Percentiles rank a stretch among this genome's conserved stretches.
Conservation (phyloP, 2,888 invertebrate genomes). For the Anthophora plumipes region DNA sequence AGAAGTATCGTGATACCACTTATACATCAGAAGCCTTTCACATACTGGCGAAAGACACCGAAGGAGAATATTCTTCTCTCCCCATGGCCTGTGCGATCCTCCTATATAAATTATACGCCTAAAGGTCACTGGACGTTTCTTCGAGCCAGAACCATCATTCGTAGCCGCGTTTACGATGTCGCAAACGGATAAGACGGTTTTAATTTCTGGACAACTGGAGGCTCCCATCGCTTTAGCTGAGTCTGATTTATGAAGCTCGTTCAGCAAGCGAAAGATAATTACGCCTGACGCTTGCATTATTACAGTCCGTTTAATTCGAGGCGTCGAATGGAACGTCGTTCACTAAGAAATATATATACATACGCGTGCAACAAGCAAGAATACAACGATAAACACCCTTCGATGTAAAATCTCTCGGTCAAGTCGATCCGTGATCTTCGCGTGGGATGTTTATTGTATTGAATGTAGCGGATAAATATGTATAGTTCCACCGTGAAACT, state of each 20-base stretch:
- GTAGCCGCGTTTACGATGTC: slow-evolving; percentile 44
- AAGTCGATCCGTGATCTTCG: neutral
- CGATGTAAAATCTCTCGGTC: neutral
- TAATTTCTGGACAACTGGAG: slow-evolving; percentile 46
- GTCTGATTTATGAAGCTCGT: slow-evolving; percentile 44
- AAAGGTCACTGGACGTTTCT: slow-evolving; percentile 79
- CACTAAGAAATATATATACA: neutral
- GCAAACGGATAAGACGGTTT: slow-evolving; percentile 55
- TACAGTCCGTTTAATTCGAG: slow-evolving; percentile 20
- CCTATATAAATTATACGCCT: slow-evolving; percentile 78
- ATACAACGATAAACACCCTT: neutral
- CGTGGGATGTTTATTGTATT: neutral
- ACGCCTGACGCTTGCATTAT: slow-evolving; percentile 11
- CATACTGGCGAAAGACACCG: slow-evolving; percentile 64
- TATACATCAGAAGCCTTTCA: slow-evolving; percentile 72
- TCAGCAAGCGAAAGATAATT: slow-evolving; percentile 29
- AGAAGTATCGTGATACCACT: slow-evolving; percentile 50
- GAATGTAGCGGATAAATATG: neutral
- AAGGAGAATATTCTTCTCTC: slow-evolving; percentile 68
- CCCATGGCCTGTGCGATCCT: slow-evolving; percentile 61
- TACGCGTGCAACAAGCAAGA: neutral
- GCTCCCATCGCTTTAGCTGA: slow-evolving; percentile 1
- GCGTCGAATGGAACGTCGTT: slow-evolving; percentile 23
- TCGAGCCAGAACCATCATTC: slow-evolving; percentile 67
- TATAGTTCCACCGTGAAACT: neutral